phyloP scores from a whole-genome alignment of 2,888 invertebrate species.

The Sialis lutaria region DNA sequence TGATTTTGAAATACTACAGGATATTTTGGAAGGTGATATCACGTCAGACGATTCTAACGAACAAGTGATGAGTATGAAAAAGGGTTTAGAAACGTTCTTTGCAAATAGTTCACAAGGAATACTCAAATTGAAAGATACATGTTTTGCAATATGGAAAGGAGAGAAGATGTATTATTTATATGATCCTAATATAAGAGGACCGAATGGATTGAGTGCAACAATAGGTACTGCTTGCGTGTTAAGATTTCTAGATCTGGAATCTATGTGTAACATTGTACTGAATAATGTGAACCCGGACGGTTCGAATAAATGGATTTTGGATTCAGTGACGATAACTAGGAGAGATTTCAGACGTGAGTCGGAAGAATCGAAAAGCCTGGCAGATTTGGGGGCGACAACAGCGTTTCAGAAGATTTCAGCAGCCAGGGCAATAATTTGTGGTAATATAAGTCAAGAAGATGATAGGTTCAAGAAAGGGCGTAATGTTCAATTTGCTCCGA shows the following conservation, averaged over 20 bases:
- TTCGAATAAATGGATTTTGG: constrained; percentile 7
- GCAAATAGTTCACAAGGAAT: constrained; percentile 19
- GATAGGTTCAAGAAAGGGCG: constrained; percentile 31
- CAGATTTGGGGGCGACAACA: too few relatives aligned
- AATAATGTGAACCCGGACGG: constrained; percentile 15
- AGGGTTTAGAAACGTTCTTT: constrained; percentile 23
- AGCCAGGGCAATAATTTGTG: constrained; percentile 11
- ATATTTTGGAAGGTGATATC: constrained; percentile 1
- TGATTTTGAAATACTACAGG: not conserved
- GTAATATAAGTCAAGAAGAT: constrained; percentile 29
- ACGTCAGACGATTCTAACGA: constrained; percentile 5
- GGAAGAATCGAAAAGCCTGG: too few relatives aligned
- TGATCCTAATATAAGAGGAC: constrained; percentile 27
- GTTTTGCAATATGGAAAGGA: constrained; percentile 26
- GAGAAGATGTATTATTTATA: constrained; percentile 26
- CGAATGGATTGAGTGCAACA: constrained; percentile 18
- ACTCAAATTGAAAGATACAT: constrained; percentile 19
- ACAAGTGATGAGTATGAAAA: constrained; percentile 18
- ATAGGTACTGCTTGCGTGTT: constrained; percentile 24
- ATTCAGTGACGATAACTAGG: constrained; percentile 8
- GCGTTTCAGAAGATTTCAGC: too few relatives aligned
- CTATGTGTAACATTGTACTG: constrained; percentile 12
- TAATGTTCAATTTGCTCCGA: constrained; percentile 33
- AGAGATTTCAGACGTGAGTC: not conserved
- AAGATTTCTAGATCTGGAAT: constrained; percentile 17